phyloP scores from a whole-genome alignment of 2,888 invertebrate genomes.

The Callimorpha dominula region DNA sequence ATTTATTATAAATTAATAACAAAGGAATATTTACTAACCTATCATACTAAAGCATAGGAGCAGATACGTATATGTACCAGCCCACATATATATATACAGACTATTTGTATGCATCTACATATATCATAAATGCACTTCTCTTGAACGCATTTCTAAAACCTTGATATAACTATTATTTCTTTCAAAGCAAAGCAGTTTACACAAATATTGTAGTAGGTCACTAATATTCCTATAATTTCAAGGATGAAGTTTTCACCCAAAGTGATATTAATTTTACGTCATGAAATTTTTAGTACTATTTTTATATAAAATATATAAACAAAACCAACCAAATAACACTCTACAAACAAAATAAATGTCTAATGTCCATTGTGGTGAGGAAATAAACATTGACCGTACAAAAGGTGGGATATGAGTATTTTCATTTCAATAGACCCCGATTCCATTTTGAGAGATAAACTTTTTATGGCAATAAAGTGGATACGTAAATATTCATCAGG shows the following conservation, averaged over 20 bases:
- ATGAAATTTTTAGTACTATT: background rate
- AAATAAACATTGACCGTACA: constrained; percentile 35
- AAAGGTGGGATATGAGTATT: constrained; percentile 41
- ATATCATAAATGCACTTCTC: too few relatives aligned
- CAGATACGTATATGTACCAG: too few relatives aligned
- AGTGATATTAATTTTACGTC: background rate
- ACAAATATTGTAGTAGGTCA: background rate
- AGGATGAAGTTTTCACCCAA: background rate
- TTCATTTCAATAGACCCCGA: constrained; percentile 42
- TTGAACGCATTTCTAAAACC: background rate
- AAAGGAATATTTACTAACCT: too few relatives aligned
- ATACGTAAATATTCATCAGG: constrained; percentile 26
- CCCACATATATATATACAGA: too few relatives aligned
- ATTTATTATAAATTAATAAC: too few relatives aligned
- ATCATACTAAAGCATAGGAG: too few relatives aligned
- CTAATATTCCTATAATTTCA: background rate
- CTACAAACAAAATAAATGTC: constrained; percentile 38
- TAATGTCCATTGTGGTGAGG: constrained; percentile 41
- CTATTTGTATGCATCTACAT: too few relatives aligned
- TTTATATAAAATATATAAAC: constrained; percentile 11
- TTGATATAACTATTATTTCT: background rate
- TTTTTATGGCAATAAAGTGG: constrained; percentile 37
- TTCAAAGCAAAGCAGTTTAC: too few relatives aligned
- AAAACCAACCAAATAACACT: constrained; percentile 31
- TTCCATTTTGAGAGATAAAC: constrained; percentile 27